phyloP scores from a whole-genome alignment of 2,888 invertebrate species.

The Halictus quadricinctus region DNA sequence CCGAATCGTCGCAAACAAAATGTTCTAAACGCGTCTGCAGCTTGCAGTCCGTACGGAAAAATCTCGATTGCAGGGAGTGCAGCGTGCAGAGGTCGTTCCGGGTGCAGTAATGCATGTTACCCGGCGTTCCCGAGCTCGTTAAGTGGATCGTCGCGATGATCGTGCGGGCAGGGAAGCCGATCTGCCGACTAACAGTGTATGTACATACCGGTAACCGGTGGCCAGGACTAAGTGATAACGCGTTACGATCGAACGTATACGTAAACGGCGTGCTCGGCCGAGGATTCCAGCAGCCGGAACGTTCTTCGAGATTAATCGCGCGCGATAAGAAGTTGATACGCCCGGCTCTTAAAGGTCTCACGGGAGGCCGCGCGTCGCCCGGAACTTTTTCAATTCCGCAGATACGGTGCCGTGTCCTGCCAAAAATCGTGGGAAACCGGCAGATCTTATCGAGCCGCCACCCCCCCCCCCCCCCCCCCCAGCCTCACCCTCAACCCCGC shows the following conservation, averaged over 20 bases:
- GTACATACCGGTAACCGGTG: background rate
- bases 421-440: constrained; percentile 36
- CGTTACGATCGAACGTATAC: constrained; percentile 34
- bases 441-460: constrained; percentile 28
- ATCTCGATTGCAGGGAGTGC: background rate
- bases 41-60: background rate
- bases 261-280: constrained; percentile 12
- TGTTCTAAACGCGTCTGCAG: background rate
- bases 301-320: constrained; percentile 61
- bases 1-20: background rate
- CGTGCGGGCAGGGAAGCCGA: constrained; percentile 1
- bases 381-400: constrained; percentile 64
- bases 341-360: constrained; percentile 49
- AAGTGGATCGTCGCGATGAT: constrained; percentile 24
- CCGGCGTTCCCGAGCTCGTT: background rate
- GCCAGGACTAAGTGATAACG: constrained; percentile 50
- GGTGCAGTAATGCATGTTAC: background rate
- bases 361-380: constrained; percentile 32
- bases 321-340: constrained; percentile 62
- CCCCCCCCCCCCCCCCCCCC: background rate
- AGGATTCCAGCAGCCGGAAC: constrained; percentile 14
- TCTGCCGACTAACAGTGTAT: background rate
- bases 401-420: constrained; percentile 33
- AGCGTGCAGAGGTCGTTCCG: background rate
- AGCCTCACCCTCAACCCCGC: background rate